Base-by-base conservation (phyloP, 2,797 vertebrate species). In the Hyperoplus immaculatus region DNA sequence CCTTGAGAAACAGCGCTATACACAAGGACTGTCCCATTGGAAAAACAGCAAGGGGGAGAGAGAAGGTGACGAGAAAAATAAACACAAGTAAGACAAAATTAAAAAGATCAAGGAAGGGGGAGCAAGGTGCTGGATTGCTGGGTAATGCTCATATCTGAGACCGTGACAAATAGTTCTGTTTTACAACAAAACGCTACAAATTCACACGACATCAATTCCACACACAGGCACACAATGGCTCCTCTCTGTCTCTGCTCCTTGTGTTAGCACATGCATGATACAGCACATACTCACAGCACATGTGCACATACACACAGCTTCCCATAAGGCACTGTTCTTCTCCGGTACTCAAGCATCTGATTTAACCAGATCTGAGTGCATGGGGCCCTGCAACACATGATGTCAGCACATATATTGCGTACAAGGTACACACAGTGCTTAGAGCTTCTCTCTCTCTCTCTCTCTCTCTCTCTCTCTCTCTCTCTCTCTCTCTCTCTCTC, bases 301-400 rank as follows among this genome's bases (percentile, higher is more conserved):
- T 10, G 4, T 36, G 43, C 18, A 55, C n/a, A 18, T 43, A 39
- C 18, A 11, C 59, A 38, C 47, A 67, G 8, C 0, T 51, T 75
- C 83, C 82, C 63, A 63, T 42, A 36, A 88, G 83, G 83, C 85
- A 77, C 64, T 72, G 81, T 51, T 86, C 57, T 83, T 78, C 72
- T 80, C 57, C 63, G 36, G 82, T 69, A 73, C 57, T 73, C 75
- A 80, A 74, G 83, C 43, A 38, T 78, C 56, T 83, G 85, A 89
- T 87, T 84, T 80, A 82, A 90, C 15, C 53, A 64, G 61, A 81
- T 70, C 84, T 74, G 84, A 87, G 69, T 68, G 54, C 66, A 61
- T 1, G 8, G 29, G 56, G 45, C 59, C 66, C 43, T 81, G 72
- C 18, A 82, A 76, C 59, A 58, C 69, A 78, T 69, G 75, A 79